Evolutionary conservation across 2,888 invertebrate genomes (phyloP), one percentile per base, ranked within the genome.

Genomic region (Xestia xanthographa): DNA sequence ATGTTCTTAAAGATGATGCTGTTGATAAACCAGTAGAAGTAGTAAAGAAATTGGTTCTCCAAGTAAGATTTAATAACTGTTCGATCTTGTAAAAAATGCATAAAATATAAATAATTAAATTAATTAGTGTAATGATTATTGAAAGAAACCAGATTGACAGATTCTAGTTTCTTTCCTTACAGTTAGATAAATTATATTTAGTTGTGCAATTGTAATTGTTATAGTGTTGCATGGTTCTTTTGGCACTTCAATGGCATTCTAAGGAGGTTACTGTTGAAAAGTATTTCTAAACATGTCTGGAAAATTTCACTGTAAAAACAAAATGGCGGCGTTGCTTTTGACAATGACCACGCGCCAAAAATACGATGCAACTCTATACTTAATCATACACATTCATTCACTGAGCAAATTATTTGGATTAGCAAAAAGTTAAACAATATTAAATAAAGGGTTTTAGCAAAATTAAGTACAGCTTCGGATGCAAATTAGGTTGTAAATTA

Each of bases 391-490:
- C 29, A 80, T 75, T 58, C 63, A 48, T 60, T 74, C 75, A 56
- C 60, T 68, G 70, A 82, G 75, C 79, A 82, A 72, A 82, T 63
- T 43, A 79, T 69, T 79, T n/a, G 12, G 50, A 56, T 72, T 70
- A 75, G 53, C 41, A 38, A 53, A 66, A 62, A 71, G 38, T 65
- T 76, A 79, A 68, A 74, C 62, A 77, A 65, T 74, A 67, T 43
- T 56, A 78, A 82, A 41, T 43, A 56, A 56, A 17, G 4, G 8
- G 56, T 60, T 66, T 73, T 83, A 75, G 60, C 20, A 58, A 69
- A 77, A 81, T 84, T 83, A 83, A 81, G 84, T 77, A 84, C 78
- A 84, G 56, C 66, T 56, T 73, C 65, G 45, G 81, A 83, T 83
- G 84, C 82, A 84, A 84, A 84, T 83, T 81, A 84, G 69, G 11